These are phyloP conservation scores for Takifugu rubripes DNA, from an alignment of 2,797 vertebrate genomes.

Conservation along the genomic window DNA sequence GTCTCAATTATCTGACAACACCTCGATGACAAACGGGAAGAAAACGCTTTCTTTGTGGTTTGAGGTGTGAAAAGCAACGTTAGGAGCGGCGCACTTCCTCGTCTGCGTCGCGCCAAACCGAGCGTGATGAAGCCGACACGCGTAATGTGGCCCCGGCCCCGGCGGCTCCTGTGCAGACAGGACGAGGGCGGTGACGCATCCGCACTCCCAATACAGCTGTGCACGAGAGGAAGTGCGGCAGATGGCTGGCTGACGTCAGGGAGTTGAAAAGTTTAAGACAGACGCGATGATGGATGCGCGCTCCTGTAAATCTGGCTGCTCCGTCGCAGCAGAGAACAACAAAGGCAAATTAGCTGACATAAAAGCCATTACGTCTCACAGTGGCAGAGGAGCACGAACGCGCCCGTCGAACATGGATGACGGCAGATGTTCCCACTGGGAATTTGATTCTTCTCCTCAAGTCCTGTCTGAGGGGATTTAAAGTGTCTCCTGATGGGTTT, in stretches of 20 bases:
- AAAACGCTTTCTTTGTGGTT: not conserved
- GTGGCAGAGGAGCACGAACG: not conserved
- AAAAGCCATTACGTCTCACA: conserved; percentile 12
- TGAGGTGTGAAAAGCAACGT: conserved; percentile 28
- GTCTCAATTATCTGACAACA: too few species aligned
- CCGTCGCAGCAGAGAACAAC: conserved; percentile 1
- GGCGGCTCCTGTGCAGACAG: conserved; percentile 12
- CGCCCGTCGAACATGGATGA: too few species aligned
- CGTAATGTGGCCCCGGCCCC: conserved; percentile 49
- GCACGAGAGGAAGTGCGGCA: not conserved
- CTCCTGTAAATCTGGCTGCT: conserved; percentile 15
- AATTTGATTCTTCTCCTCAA: conserved; percentile 14
- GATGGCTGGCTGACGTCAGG: conserved; percentile 12
- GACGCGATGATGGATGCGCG: not conserved
- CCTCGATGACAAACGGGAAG: conserved; percentile 10
- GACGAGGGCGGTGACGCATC: conserved; percentile 10
- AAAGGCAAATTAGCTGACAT: conserved; percentile 36
- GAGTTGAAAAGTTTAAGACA: not conserved
- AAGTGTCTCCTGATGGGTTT: conserved; percentile 39
- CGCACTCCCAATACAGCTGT: not conserved
- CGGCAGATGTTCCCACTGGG: too few species aligned
- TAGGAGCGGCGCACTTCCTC: not conserved
- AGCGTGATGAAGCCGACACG: conserved; percentile 40
- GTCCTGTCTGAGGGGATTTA: conserved; percentile 26
- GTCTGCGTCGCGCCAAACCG: conserved; percentile 38